Evolutionary conservation across 2,113 vertebrate species (phyloP).

Genomic region (Cephalopterus ornatus): DNA sequence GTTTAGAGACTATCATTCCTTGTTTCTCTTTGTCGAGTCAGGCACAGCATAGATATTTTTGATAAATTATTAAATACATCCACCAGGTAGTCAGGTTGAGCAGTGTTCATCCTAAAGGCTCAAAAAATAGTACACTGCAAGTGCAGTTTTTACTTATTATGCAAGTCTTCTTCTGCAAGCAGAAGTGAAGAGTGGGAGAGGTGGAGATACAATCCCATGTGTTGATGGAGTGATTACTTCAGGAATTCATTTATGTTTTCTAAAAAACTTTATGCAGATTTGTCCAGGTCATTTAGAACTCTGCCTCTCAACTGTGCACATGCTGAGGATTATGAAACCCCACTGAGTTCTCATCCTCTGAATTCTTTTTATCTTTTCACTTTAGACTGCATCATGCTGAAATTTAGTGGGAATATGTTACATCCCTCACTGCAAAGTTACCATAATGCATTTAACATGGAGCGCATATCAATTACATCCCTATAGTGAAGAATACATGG

Average conservation of each 20-base stretch:
- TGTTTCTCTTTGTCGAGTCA: background rate
- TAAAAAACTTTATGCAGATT: conserved; percentile 29
- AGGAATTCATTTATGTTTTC: conserved; percentile 36
- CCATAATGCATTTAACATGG: conserved; percentile 3
- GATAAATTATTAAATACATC: conserved; percentile 49
- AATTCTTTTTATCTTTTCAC: conserved; percentile 42
- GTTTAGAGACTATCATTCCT: background rate
- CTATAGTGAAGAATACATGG: background rate
- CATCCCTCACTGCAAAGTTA: background rate
- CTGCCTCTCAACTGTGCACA: conserved; percentile 6
- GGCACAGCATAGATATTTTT: background rate
- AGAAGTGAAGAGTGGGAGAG: conserved; percentile 63
- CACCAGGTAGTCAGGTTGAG: conserved; percentile 40
- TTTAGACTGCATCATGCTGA: background rate
- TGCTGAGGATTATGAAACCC: conserved; percentile 26
- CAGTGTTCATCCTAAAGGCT: conserved; percentile 15
- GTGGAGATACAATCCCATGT: conserved; percentile 52
- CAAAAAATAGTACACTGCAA: conserved; percentile 21
- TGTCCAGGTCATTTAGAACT: conserved; percentile 42
- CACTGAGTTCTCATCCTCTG: background rate
- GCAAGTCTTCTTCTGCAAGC: conserved; percentile 44
- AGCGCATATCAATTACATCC: background rate
- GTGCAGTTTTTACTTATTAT: conserved; percentile 34
- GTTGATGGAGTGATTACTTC: conserved; percentile 53
- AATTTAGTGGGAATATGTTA: conserved; percentile 9